phyloP scores from a whole-genome alignment of 1,140 invertebrate genomes.

The Psix sp. region DNA sequence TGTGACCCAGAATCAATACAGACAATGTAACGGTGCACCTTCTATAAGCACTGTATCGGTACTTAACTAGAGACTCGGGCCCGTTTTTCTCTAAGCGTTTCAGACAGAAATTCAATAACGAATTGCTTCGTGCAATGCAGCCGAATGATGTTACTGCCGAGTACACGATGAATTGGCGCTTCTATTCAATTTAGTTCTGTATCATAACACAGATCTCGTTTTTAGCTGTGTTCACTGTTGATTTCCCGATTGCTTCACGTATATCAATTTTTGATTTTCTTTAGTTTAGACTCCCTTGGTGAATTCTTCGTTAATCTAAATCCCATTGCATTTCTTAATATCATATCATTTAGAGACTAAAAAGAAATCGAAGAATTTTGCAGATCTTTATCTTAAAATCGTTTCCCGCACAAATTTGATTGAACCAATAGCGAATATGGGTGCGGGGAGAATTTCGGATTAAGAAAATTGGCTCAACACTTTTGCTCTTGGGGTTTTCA shows the following conservation, averaged over 20 bases:
- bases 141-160: slow-evolving; percentile 58
- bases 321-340: too few relatives aligned
- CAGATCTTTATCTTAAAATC: too few relatives aligned
- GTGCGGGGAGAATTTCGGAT: too few relatives aligned
- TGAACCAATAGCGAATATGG: too few relatives aligned
- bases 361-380: too few relatives aligned
- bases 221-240: slow-evolving; percentile 37
- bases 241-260: slow-evolving; percentile 65
- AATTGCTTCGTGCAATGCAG: slow-evolving; percentile 65
- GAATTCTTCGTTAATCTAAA: slow-evolving; percentile 70
- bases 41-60: slow-evolving; percentile 50
- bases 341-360: too few relatives aligned
- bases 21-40: slow-evolving; percentile 54
- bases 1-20: slow-evolving; percentile 52
- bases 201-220: slow-evolving; percentile 64
- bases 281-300: slow-evolving; percentile 67
- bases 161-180: slow-evolving; percentile 60
- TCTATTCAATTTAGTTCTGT: slow-evolving; percentile 67
- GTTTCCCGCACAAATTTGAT: too few relatives aligned
- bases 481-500: too few relatives aligned
- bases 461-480: too few relatives aligned
- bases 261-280: too few relatives aligned
- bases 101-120: slow-evolving; percentile 72
- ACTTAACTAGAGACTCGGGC: slow-evolving; percentile 42
- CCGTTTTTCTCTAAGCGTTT: slow-evolving; percentile 50